These are phyloP conservation scores for Thalassaphorura encarpata DNA, from an alignment of 1,140 invertebrate genomes.

Conservation along the genomic window DNA sequence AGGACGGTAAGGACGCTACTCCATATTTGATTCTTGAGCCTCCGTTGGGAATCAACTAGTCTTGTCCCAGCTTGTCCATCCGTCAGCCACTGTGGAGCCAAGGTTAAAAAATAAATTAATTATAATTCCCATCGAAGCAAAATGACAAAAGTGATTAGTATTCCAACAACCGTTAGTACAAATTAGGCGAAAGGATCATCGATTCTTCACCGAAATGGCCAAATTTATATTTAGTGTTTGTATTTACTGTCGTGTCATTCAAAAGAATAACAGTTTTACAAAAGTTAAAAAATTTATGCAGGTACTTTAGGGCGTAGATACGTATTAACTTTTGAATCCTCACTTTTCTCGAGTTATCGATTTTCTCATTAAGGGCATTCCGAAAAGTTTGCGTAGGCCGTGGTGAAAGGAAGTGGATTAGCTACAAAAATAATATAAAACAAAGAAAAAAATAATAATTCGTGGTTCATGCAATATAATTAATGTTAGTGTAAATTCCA, in stretches of 20 bases:
- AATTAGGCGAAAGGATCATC: neutral
- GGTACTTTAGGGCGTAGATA: neutral
- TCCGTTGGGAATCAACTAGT: constrained; percentile 62
- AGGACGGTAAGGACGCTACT: constrained; percentile 92
- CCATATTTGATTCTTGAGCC: constrained; percentile 85
- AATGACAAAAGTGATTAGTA: neutral
- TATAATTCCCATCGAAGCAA: constrained; percentile 7
- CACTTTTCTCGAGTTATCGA: constrained; percentile 6
- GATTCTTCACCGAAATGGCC: neutral
- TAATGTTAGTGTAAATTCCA: neutral
- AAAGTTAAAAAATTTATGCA: neutral
- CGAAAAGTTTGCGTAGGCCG: constrained; percentile 1
- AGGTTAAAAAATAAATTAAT: neutral
- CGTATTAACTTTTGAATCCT: neutral
- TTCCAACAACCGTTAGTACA: neutral
- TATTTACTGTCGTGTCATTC: neutral
- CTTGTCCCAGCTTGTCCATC: constrained; percentile 15
- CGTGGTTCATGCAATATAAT: neutral
- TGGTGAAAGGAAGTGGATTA: constrained; percentile 1
- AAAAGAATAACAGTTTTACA: neutral
- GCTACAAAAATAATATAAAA: constrained; percentile 6
- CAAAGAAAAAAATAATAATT: neutral
- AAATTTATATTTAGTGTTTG: neutral
- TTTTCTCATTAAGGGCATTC: constrained; percentile 2
- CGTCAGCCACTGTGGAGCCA: constrained; percentile 26